Evolutionary conservation across 1,140 invertebrate genomes (phyloP).

Genomic region (Cydia pomonella): DNA sequence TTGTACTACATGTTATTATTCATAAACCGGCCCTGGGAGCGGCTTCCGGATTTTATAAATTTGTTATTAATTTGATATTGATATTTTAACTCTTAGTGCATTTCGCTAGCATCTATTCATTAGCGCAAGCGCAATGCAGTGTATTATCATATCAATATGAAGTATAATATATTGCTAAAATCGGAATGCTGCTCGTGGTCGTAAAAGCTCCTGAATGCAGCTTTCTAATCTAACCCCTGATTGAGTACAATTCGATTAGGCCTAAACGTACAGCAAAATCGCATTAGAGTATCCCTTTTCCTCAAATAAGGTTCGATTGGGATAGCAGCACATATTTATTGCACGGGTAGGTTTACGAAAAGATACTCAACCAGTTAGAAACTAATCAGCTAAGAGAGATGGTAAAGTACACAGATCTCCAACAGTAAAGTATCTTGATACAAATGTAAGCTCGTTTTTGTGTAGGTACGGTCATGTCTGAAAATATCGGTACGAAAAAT

Average conservation of each 20-base stretch:
- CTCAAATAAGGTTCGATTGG: background rate
- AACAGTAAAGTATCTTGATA: conserved; percentile 10
- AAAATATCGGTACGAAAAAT: too few species aligned
- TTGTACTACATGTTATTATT: background rate
- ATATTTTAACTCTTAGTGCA: too few species aligned
- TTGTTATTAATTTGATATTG: too few species aligned
- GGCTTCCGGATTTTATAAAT: too few species aligned
- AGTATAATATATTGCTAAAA: too few species aligned
- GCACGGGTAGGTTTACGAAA: background rate
- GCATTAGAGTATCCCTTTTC: background rate
- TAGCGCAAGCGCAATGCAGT: too few species aligned
- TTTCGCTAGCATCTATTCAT: too few species aligned
- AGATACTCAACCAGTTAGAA: conserved; percentile 26
- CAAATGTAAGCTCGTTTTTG: background rate
- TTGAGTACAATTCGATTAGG: conserved; percentile 25
- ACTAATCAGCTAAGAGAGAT: conserved; percentile 32
- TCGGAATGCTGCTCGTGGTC: background rate
- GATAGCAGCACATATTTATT: background rate
- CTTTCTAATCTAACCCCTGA: conserved; percentile 23
- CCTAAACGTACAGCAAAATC: background rate
- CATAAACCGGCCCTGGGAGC: background rate
- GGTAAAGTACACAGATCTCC: background rate
- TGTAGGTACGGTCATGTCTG: background rate
- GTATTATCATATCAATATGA: too few species aligned
- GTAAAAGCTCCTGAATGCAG: conserved; percentile 7